phyloP scores from a whole-genome alignment of 2,888 invertebrate genomes.

The Nephrocerus scutellatus region DNA sequence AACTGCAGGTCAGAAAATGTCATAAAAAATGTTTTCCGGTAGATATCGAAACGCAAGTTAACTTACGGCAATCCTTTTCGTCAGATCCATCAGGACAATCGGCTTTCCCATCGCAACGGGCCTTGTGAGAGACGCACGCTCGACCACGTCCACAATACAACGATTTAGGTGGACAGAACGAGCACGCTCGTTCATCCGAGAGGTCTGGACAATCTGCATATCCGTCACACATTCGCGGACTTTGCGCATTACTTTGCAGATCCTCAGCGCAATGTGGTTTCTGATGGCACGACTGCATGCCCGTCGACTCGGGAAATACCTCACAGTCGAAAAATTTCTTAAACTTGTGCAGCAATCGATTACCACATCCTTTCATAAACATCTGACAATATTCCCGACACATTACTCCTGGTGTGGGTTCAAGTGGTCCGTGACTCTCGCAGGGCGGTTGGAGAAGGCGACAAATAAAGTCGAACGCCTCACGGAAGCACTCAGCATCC shows the following conservation, averaged over 20 bases:
- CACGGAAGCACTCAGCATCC: slow-evolving; percentile 81
- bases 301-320: slow-evolving; percentile 71
- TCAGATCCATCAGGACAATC: slow-evolving; percentile 85
- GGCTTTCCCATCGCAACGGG: slow-evolving; percentile 72
- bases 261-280: slow-evolving; percentile 77
- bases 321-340: slow-evolving; percentile 69
- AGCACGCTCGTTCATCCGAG: slow-evolving; percentile 71
- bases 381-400: slow-evolving; percentile 80
- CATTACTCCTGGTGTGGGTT: slow-evolving; percentile 41
- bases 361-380: slow-evolving; percentile 77
- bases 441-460: slow-evolving; percentile 79
- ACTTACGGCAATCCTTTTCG: slow-evolving; percentile 79
- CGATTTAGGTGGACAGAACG: slow-evolving; percentile 65
- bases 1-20: slow-evolving; percentile 51
- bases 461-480: slow-evolving; percentile 85
- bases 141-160: slow-evolving; percentile 75
- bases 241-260: slow-evolving; percentile 66
- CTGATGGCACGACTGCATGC: slow-evolving; percentile 64
- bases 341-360: slow-evolving; percentile 63
- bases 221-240: slow-evolving; percentile 77
- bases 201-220: slow-evolving; percentile 78
- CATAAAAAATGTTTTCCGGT: not conserved
- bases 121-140: slow-evolving; percentile 62
- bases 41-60: not conserved
- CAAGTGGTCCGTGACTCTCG: slow-evolving; percentile 56